Conservation (phyloP, 1,140 invertebrate genomes). For the Drosophila teissieri region DNA sequence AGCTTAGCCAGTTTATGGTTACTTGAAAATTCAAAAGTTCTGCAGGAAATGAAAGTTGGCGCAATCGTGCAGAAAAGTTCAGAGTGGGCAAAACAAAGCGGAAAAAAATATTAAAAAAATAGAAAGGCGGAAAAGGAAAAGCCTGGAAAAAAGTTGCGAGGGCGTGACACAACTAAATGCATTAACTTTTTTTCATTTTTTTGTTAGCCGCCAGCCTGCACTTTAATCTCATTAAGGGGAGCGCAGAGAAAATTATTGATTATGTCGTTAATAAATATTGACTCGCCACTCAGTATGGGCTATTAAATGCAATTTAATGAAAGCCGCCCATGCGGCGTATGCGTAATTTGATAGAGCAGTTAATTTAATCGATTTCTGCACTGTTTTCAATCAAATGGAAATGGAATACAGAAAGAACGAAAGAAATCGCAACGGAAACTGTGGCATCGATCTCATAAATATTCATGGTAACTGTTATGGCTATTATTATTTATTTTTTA, state of each 20-base stretch:
- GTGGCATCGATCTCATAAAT: conserved; percentile 50
- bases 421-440: conserved; percentile 5
- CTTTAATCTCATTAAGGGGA: conserved; percentile 68
- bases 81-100: conserved; percentile 34
- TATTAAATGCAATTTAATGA: conserved; percentile 73
- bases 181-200: conserved; percentile 56
- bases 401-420: conserved; percentile 28
- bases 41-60: conserved; percentile 70
- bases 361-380: conserved; percentile 55
- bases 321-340: conserved; percentile 54
- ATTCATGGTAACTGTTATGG: conserved; percentile 50
- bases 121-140: conserved; percentile 18
- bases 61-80: conserved; percentile 76
- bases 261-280: conserved; percentile 78
- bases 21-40: conserved; percentile 72
- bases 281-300: conserved; percentile 56
- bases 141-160: conserved; percentile 29
- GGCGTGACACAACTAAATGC: conserved; percentile 56
- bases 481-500: conserved; percentile 30
- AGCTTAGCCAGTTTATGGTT: conserved; percentile 52
- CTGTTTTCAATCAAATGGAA: conserved; percentile 55
- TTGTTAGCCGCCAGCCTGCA: conserved; percentile 22
- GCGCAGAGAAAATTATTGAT: conserved; percentile 65
- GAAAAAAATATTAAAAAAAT: conserved; percentile 4
- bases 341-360: conserved; percentile 64